Conservation (phyloP, 2,888 invertebrate species). For the Adineta ricciae region DNA sequence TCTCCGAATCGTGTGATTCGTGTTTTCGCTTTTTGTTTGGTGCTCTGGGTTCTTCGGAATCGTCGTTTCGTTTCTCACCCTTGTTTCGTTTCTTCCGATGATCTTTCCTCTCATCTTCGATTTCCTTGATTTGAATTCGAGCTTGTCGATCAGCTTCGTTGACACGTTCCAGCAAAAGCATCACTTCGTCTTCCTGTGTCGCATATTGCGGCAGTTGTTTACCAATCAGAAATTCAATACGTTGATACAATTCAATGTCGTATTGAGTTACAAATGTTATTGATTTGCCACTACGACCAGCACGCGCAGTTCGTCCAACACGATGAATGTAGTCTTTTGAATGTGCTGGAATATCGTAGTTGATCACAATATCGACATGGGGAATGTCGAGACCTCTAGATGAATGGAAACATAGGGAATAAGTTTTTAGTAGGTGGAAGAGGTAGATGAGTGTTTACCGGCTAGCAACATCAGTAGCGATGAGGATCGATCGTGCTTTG, state of each 20-base stretch:
- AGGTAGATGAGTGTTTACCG: too few relatives aligned
- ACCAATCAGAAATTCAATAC: slow-evolving; percentile 63
- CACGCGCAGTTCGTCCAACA: slow-evolving; percentile 84
- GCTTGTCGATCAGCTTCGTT: slow-evolving; percentile 31
- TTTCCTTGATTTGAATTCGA: slow-evolving; percentile 31
- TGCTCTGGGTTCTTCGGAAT: neutral
- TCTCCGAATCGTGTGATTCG: neutral
- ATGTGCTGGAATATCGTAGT: slow-evolving; percentile 93
- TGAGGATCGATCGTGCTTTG: slow-evolving; percentile 79
- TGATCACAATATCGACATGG: slow-evolving; percentile 91
- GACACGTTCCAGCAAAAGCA: slow-evolving; percentile 31
- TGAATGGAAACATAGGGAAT: slow-evolving; percentile 34
- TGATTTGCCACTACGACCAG: slow-evolving; percentile 82
- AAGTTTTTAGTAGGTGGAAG: too few relatives aligned
- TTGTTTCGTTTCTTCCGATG: neutral
- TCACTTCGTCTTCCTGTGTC: slow-evolving; percentile 26
- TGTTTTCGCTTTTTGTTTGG: neutral
- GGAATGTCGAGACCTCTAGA: slow-evolving; percentile 89
- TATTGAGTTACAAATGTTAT: slow-evolving; percentile 95
- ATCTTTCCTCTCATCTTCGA: slow-evolving; percentile 25
- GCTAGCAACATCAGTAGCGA: slow-evolving; percentile 96
- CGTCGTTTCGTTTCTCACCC: neutral
- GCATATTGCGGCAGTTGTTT: slow-evolving; percentile 29
- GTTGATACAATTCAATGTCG: slow-evolving; percentile 90
- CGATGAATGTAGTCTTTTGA: slow-evolving; percentile 97